phyloP scores from a whole-genome alignment of 2,113 vertebrate genomes.

The Ifrita kowaldi region DNA sequence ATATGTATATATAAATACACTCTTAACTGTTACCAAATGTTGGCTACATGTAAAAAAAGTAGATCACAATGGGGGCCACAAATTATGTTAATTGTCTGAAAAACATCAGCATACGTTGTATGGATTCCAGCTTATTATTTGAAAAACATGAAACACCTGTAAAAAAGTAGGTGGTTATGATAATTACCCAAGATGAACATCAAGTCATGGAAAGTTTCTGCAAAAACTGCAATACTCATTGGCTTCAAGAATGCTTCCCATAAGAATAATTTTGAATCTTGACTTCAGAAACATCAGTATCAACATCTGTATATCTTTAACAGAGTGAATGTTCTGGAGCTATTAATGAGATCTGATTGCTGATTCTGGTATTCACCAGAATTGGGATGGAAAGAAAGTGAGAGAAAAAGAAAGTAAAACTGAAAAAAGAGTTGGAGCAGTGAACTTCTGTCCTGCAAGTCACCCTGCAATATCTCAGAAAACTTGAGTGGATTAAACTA shows the following conservation, averaged over 20 bases:
- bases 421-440: not conserved
- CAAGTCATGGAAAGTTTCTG: not conserved
- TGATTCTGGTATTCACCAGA: not conserved
- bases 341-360: not conserved
- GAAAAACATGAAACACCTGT: not conserved
- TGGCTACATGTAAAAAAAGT: not conserved
- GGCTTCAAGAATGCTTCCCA: not conserved
- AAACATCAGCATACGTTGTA: not conserved
- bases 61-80: not conserved
- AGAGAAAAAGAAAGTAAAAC: not conserved
- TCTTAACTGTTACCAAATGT: constrained; percentile 25
- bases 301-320: not conserved
- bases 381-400: not conserved
- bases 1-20: not conserved
- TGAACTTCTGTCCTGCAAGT: not conserved
- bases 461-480: not conserved
- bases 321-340: not conserved
- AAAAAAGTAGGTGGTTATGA: not conserved
- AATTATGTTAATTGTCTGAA: not conserved
- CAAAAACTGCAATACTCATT: not conserved
- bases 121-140: not conserved
- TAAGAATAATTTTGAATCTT: not conserved
- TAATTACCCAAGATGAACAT: not conserved
- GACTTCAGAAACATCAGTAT: not conserved
- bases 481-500: not conserved